Percentiles rank a stretch among this genome's conserved stretches.
phyloP scores from a whole-genome alignment of 2,113 vertebrate species.

The Dascyllus trimaculatus region DNA sequence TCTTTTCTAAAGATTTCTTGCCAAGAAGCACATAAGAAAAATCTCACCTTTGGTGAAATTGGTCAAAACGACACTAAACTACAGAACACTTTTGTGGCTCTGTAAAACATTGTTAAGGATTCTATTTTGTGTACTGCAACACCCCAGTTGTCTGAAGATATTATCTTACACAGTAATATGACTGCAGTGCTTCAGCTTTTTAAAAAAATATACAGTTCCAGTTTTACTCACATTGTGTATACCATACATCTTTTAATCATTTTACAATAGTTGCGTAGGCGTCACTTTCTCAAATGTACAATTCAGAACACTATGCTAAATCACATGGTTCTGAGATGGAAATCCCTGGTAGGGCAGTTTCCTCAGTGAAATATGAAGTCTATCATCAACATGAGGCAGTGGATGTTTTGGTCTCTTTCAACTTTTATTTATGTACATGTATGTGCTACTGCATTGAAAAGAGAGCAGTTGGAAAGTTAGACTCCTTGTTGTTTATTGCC shows the following conservation, averaged over 20 bases:
- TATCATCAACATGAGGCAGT: slow-evolving; percentile 23
- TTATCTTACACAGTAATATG: background rate
- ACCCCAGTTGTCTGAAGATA: background rate
- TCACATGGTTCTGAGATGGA: slow-evolving; percentile 42
- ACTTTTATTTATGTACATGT: slow-evolving; percentile 69
- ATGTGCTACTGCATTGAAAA: slow-evolving; percentile 39
- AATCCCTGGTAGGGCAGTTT: background rate
- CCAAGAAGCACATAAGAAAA: slow-evolving; percentile 80
- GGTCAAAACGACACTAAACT: slow-evolving; percentile 69
- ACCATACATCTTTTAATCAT: slow-evolving; percentile 64
- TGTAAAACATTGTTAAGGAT: slow-evolving; percentile 11
- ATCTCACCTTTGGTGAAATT: slow-evolving; percentile 56
- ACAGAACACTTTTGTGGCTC: slow-evolving; percentile 33
- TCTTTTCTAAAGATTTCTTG: slow-evolving; percentile 73
- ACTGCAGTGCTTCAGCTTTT: slow-evolving; percentile 19
- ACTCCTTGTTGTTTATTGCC: slow-evolving; percentile 1
- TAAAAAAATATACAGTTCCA: slow-evolving; percentile 24
- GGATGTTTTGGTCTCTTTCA: slow-evolving; percentile 59
- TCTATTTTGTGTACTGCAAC: slow-evolving; percentile 26
- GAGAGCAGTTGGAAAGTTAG: slow-evolving; percentile 19
- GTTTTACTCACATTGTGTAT: slow-evolving; percentile 63
- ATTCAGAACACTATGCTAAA: slow-evolving; percentile 78
- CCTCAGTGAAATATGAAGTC: background rate
- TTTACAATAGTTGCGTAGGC: slow-evolving; percentile 56
- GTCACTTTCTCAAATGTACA: slow-evolving; percentile 70